Percentiles rank a stretch among this genome's conserved stretches.
phyloP scores from a whole-genome alignment of 2,113 vertebrate species.

The Coregonus clupeaformis region DNA sequence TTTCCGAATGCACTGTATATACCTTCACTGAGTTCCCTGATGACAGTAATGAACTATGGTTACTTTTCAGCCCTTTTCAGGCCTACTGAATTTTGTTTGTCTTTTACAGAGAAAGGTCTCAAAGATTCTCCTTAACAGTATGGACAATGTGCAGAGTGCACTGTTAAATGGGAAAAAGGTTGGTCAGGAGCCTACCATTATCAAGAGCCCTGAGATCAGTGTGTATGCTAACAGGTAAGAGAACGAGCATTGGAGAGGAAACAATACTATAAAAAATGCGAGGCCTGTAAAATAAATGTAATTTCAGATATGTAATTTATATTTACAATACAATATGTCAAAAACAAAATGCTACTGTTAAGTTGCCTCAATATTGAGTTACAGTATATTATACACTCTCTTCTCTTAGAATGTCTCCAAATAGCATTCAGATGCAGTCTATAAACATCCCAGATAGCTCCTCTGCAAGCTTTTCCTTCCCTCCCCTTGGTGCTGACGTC shows the following conservation, averaged over 20 bases:
- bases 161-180: constrained; percentile 71
- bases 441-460: constrained; percentile 54
- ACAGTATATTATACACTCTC: not conserved
- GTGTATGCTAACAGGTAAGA: constrained; percentile 83
- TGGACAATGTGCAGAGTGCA: constrained; percentile 74
- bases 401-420: constrained; percentile 48
- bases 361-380: not conserved
- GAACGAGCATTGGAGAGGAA: not conserved
- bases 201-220: constrained; percentile 65
- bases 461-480: constrained; percentile 78
- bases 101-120: constrained; percentile 57
- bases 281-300: not conserved
- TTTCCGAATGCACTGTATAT: too few relatives aligned
- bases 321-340: not conserved
- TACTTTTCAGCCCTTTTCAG: not conserved
- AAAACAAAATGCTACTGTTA: not conserved
- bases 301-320: not conserved
- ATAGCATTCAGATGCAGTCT: constrained; percentile 46
- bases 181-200: constrained; percentile 58
- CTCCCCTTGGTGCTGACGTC: constrained; percentile 57
- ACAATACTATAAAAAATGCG: not conserved
- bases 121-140: constrained; percentile 59
- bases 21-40: not conserved
- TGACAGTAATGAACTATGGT: not conserved
- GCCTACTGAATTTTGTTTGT: not conserved